Evolutionary conservation across 2,113 vertebrate species (phyloP).

Genomic region (Ancistrus triradiatus): DNA sequence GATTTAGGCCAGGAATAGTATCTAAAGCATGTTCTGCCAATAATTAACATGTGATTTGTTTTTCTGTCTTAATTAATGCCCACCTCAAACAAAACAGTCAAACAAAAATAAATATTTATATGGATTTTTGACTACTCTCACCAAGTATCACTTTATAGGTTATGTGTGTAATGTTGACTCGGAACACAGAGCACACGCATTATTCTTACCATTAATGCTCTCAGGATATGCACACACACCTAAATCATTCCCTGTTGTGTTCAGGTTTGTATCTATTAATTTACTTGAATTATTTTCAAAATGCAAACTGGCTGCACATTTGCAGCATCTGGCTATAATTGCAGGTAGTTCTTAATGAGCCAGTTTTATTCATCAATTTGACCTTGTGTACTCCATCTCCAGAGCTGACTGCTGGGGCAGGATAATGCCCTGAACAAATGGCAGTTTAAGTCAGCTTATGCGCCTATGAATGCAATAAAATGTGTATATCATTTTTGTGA

Average conservation of each 20-base stretch:
- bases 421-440: conserved; percentile 22
- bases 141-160: too few species aligned
- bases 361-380: conserved; percentile 41
- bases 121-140: too few species aligned
- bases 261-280: conserved; percentile 14
- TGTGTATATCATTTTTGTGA: conserved; percentile 29
- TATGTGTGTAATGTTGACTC: too few species aligned
- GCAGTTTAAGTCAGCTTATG: conserved; percentile 29
- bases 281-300: conserved; percentile 14
- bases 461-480: conserved; percentile 35
- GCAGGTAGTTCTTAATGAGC: conserved; percentile 50
- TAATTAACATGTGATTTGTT: too few species aligned
- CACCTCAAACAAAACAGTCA: too few species aligned
- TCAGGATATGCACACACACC: background rate
- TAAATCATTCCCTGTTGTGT: background rate
- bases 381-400: conserved; percentile 24
- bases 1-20: too few species aligned
- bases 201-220: background rate
- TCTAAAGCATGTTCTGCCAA: too few species aligned
- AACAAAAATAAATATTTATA: too few species aligned
- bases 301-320: conserved; percentile 23
- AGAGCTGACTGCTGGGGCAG: conserved; percentile 29
- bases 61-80: too few species aligned
- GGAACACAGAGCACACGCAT: background rate
- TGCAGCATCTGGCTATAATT: conserved; percentile 35